Evolutionary conservation across 1,140 invertebrate species (phyloP), one percentile per base, ranked within the genome.

Genomic region (Drosophila orena): DNA sequence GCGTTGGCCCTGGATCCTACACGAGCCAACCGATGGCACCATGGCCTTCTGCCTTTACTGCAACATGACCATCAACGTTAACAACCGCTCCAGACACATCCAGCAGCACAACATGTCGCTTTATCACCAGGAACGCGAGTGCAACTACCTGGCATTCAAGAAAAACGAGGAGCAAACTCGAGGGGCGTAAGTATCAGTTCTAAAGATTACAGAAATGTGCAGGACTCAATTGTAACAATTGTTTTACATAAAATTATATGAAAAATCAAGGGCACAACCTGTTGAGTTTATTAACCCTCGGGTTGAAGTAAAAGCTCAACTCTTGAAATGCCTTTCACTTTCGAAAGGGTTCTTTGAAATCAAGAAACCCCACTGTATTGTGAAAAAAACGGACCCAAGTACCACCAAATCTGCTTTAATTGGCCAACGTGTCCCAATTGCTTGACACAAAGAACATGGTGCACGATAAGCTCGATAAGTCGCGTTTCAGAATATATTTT

Each of bases 121-220:
- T 1, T 88, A 91, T 20, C 88, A 91, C 12, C 79, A 81, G 56
- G 88, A 91, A 60, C 79, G 88, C 1, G 80, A 88, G 38, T 54
- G 34, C 7, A 91, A 91, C 43, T 91, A 91, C 40, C 6, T 91
- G 17, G 68, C 77, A 2, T 91, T 91, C 11, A 75, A 61, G 35
- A 72, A 57, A 2, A 73, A 50, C 15, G 65, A 81, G 20, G 62
- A 71, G 8, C 61, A 71, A 43, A 37, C 12, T 3, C 6, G 46
- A 0, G 44, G 47, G 14, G 24, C 17, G 86, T 91, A 22, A 61
- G 64, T 65, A 49, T 6, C 5, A 17, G 15, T 14, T 3, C 10
- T 10, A 1, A 22, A 3, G 10, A 46, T 22, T 7, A 15, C 15
- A 43, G 10, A 3, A 5, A n/a, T 2, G 11, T 11, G 7, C 27